phyloP scores from a whole-genome alignment of 2,113 vertebrate species.

The Periophthalmus modestus region DNA sequence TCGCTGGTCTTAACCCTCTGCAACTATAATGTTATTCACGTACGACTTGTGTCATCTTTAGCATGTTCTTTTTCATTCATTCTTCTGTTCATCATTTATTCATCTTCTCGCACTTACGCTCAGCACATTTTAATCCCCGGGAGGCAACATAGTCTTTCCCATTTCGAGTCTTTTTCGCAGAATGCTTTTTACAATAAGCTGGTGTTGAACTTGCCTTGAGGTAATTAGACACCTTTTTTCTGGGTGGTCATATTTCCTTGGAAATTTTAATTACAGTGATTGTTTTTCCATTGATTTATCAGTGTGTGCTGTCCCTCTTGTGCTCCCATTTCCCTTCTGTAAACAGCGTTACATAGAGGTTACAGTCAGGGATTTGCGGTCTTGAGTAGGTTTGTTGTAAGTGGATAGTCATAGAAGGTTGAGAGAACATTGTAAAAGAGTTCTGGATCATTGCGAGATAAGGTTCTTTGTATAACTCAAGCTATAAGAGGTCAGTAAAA shows the following conservation, averaged over 20 bases:
- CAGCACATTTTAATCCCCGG: conserved; percentile 6
- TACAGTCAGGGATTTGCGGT: neutral
- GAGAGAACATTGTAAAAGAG: neutral
- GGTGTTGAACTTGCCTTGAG: conserved; percentile 28
- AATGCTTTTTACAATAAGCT: conserved; percentile 14
- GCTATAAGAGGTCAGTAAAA: no score
- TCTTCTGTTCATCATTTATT: neutral
- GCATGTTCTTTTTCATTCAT: neutral
- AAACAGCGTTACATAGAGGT: neutral
- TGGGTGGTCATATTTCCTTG: conserved; percentile 22
- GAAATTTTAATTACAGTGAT: conserved; percentile 34
- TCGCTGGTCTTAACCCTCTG: neutral
- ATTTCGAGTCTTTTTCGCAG: conserved; percentile 7
- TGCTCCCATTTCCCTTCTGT: neutral
- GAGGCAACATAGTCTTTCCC: neutral
- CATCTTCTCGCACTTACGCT: neutral
- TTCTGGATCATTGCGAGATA: neutral
- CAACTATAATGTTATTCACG: neutral
- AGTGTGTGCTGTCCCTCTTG: conserved; percentile 1
- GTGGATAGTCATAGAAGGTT: no score
- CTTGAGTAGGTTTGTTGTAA: neutral
- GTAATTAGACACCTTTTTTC: conserved; percentile 42
- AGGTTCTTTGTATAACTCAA: neutral
- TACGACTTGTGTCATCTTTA: neutral
- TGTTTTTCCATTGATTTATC: conserved; percentile 22